Evolutionary conservation across 2,113 vertebrate genomes (phyloP), one percentile per base, ranked within the genome.

Genomic region (Chamaea fasciata): DNA sequence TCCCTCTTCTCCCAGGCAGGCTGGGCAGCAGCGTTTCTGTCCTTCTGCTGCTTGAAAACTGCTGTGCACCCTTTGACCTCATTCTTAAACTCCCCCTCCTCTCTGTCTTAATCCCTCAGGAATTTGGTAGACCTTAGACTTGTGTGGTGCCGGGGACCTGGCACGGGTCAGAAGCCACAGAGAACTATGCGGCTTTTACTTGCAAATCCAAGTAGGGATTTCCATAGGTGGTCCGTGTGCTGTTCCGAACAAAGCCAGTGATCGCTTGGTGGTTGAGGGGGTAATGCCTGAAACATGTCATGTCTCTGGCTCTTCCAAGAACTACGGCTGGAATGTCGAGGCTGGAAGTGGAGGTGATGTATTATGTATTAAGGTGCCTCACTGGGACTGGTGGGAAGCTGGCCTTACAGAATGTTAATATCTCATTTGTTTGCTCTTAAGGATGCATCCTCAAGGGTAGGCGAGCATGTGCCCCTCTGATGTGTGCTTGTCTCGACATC

Each of bases 331-430:
- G 82, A 87, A 70, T 63, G 65, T 79, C 17, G 35, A 1, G 57
- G 71, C 86, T 95, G 60, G 74, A 55, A 69, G 88, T 39, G 70
- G 47, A 63, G 94, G 68, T 83, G 80, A 92, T 94, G 68, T 80
- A 37, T 93, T 86, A 63, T 92, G 52, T 57, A 78, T 96, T 93
- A 67, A 78, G 73, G 80, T 71, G 52, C 69, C 52, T 89, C 20
- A 3, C 21, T 46, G 46, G 82, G 75, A n/a, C 85, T 21, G n/a
- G 52, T 64, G 68, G 53, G 69, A 64, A 81, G 64, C 50, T 80
- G 68, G 13, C 77, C 56, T 64, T 57, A 31, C 7, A 2, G 92
- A 89, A 89, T 93, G 3, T 80, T 53, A 86, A 70, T 9, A 9
- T 6, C 52, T 31, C 23, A 3, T 68, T 88, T 77, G 39, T 65